Evolutionary conservation across 2,113 vertebrate genomes (phyloP).

Genomic region (Vombatus ursinus): DNA sequence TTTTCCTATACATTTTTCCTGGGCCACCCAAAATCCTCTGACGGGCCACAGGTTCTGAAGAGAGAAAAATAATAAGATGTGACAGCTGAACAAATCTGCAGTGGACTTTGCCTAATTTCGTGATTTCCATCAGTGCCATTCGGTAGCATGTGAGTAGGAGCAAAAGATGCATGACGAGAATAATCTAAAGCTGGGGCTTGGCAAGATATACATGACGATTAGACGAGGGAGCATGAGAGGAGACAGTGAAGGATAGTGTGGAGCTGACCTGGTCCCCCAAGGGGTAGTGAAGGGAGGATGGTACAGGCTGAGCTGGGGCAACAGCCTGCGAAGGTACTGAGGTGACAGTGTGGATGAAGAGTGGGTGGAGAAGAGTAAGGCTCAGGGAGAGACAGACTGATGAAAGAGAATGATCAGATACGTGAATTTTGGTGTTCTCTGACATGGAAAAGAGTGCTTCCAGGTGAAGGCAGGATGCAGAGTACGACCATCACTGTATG

Average conservation of each 20-base stretch:
- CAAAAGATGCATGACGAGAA: neutral
- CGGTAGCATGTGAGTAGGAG: neutral
- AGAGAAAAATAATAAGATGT: neutral
- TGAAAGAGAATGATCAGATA: neutral
- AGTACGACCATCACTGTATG: too few species aligned
- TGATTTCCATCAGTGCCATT: neutral
- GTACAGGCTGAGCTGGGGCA: neutral
- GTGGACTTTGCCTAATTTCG: neutral
- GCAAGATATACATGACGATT: neutral
- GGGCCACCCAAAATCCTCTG: too few species aligned
- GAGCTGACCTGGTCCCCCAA: neutral
- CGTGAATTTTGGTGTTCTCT: neutral
- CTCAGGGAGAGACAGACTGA: neutral
- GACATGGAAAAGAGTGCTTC: neutral
- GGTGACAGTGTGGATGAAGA: too few species aligned
- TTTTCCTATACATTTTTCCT: too few species aligned
- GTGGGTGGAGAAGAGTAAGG: too few species aligned
- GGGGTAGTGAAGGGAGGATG: neutral
- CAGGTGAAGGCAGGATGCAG: neutral
- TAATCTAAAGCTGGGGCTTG: neutral
- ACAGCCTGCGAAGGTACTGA: too few species aligned
- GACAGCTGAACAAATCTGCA: neutral
- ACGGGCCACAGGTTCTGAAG: neutral
- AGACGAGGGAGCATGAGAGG: too few species aligned
- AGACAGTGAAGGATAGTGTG: too few species aligned